Conservation (phyloP, 2,797 vertebrate species). For the Gastrophryne carolinensis region DNA sequence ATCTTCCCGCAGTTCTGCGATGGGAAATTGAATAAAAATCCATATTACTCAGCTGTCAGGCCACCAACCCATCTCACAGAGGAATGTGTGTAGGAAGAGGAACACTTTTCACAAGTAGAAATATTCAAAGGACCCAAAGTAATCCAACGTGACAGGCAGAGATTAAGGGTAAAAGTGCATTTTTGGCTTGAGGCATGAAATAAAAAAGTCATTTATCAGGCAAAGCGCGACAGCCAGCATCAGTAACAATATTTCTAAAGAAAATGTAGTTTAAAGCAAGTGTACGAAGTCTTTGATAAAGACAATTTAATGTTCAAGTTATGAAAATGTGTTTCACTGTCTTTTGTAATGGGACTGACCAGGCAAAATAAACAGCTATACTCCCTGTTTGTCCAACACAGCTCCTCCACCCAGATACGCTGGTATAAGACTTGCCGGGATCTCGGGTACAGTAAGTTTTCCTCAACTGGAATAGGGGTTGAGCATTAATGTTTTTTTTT, state of each 20-base stretch:
- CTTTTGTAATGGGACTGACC: no score
- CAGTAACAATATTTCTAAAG: constrained; percentile 60
- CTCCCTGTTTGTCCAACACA: no score
- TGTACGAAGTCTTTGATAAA: constrained; percentile 6
- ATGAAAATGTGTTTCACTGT: not conserved
- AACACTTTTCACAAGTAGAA: constrained; percentile 60
- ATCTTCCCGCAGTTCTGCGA: constrained; percentile 40
- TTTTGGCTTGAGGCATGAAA: constrained; percentile 64
- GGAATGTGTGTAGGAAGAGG: constrained; percentile 56
- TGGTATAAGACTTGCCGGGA: no score
- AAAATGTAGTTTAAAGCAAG: constrained; percentile 54
- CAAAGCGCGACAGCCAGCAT: constrained; percentile 57
- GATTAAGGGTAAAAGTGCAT: constrained; percentile 58
- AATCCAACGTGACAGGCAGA: constrained; percentile 61
- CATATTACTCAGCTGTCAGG: constrained; percentile 60
- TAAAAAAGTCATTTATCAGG: constrained; percentile 60
- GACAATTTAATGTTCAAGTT: not conserved
- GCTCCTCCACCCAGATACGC: no score
- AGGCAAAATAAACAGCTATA: no score
- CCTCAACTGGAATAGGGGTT: no score
- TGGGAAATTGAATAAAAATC: constrained; percentile 61
- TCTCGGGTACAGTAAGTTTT: no score
- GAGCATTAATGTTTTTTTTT: no score
- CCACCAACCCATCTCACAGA: constrained; percentile 53
- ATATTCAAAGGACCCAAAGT: constrained; percentile 64